These are phyloP conservation scores for Sarcophaga caerulescens DNA, from an alignment of 2,888 invertebrate genomes.

Conservation along the genomic window DNA sequence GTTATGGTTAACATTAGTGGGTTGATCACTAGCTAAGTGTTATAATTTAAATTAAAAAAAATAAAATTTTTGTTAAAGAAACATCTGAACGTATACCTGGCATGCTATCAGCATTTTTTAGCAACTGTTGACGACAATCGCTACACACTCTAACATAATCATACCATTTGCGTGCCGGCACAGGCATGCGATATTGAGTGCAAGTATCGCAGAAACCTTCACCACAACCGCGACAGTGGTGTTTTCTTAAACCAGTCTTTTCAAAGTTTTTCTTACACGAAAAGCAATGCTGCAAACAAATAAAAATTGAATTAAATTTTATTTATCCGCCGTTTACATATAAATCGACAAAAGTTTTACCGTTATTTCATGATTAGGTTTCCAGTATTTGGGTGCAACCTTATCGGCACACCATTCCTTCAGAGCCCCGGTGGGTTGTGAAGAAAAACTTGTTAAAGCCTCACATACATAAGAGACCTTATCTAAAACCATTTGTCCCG, in stretches of 20 bases:
- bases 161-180: conserved; percentile 88
- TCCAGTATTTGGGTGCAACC: conserved; percentile 89
- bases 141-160: conserved; percentile 88
- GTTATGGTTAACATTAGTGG: conserved; percentile 65
- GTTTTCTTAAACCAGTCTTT: conserved; percentile 84
- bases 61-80: conserved; percentile 11
- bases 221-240: conserved; percentile 90
- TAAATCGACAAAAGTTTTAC: conserved; percentile 79
- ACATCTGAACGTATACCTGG: conserved; percentile 72
- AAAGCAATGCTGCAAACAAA: conserved; percentile 83
- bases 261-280: conserved; percentile 85
- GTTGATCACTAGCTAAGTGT: conserved; percentile 64
- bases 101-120: conserved; percentile 73
- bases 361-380: conserved; percentile 88
- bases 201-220: conserved; percentile 90
- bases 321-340: too few relatives aligned
- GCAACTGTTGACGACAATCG: conserved; percentile 82
- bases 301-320: neutral
- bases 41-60: conserved; percentile 2
- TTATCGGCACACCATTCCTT: conserved; percentile 88
- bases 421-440: conserved; percentile 87
- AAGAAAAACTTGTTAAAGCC: conserved; percentile 85
- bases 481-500: conserved; percentile 86
- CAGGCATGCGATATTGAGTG: conserved; percentile 85
- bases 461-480: conserved; percentile 85